phyloP scores from a whole-genome alignment of 2,113 vertebrate genomes.

The Dicrurus megarhynchus region DNA sequence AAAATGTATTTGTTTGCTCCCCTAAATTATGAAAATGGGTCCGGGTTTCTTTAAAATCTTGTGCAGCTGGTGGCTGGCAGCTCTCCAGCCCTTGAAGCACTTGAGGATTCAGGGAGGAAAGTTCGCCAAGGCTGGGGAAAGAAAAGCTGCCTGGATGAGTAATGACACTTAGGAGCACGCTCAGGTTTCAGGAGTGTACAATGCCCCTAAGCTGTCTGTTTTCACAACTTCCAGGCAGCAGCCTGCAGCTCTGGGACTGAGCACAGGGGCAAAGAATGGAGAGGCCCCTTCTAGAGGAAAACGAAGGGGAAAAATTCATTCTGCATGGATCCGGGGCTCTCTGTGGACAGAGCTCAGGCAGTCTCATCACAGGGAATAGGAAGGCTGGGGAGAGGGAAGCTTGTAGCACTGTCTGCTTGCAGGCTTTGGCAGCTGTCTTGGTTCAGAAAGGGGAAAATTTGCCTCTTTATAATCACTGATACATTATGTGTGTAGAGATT shows the following conservation, averaged over 20 bases:
- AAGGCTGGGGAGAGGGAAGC: not conserved
- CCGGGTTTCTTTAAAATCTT: slow-evolving; percentile 28
- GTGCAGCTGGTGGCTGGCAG: slow-evolving; percentile 61
- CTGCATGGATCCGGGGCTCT: not conserved
- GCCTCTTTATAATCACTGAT: not conserved
- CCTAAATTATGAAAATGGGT: not conserved
- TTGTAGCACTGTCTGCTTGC: not conserved
- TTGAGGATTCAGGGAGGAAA: slow-evolving; percentile 53
- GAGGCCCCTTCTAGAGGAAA: slow-evolving; percentile 23
- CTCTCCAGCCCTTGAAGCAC: slow-evolving; percentile 50
- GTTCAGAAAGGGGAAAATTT: not conserved
- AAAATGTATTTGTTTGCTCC: not conserved
- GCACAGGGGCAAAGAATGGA: not conserved
- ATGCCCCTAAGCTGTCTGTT: slow-evolving; percentile 52
- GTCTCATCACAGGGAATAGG: not conserved
- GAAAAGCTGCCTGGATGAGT: slow-evolving; percentile 60
- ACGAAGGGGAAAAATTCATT: not conserved
- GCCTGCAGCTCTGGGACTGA: slow-evolving; percentile 2
- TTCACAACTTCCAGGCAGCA: slow-evolving; percentile 43
- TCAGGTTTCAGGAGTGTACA: slow-evolving; percentile 30
- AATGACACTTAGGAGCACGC: slow-evolving; percentile 50
- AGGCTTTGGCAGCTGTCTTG: not conserved
- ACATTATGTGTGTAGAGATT: not conserved
- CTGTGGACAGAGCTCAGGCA: not conserved
- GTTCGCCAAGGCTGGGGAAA: slow-evolving; percentile 17